Evolutionary conservation across 2,113 vertebrate species (phyloP).

Genomic region (Enhydra lutris): DNA sequence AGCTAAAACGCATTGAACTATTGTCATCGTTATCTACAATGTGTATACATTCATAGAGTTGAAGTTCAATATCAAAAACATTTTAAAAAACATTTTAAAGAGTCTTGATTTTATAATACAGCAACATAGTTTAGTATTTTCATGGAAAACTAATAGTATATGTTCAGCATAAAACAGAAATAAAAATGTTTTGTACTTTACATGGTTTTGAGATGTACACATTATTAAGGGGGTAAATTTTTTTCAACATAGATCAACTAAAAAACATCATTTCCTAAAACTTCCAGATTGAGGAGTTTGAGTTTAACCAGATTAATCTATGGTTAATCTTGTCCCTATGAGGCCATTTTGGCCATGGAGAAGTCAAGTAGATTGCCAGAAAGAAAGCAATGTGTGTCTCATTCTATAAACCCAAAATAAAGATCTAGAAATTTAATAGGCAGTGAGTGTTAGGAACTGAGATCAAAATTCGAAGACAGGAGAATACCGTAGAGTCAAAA

Average conservation of each 20-base stretch:
- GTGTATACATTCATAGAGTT: background rate
- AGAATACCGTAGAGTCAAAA: background rate
- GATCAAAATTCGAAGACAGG: background rate
- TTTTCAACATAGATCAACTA: background rate
- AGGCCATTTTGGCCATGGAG: background rate
- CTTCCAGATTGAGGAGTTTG: background rate
- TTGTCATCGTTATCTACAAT: background rate
- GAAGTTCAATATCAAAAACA: constrained; percentile 37
- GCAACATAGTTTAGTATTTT: background rate
- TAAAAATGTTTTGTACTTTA: background rate
- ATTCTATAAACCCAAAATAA: background rate
- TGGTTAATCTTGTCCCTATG: background rate
- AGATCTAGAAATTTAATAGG: background rate
- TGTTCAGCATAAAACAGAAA: background rate
- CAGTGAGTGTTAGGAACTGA: background rate
- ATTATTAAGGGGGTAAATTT: background rate
- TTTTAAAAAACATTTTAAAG: constrained; percentile 26
- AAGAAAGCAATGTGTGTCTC: background rate
- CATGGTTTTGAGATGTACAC: background rate
- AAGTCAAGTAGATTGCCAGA: background rate
- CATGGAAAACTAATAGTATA: background rate
- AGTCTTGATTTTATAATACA: background rate
- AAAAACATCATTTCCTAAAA: background rate
- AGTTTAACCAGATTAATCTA: background rate
- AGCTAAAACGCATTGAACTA: constrained; percentile 2